These are phyloP conservation scores for Chrysogorgia sp. DNA, from an alignment of 92 coral and sea anemone genomes.

Conservation along the genomic window DNA sequence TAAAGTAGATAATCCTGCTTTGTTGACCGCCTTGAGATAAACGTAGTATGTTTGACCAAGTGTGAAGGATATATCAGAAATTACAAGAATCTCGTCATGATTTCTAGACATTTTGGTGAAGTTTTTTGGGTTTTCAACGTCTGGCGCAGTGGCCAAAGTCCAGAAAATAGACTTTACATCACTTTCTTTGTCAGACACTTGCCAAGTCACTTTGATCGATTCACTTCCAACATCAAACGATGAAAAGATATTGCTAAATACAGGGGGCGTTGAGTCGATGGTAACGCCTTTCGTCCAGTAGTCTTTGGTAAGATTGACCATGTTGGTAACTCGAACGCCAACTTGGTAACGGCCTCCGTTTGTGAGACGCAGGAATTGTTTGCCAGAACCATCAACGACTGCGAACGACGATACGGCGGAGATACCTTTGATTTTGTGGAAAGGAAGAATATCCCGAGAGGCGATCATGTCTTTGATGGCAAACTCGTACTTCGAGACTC, in stretches of 20 bases:
- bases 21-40: slow-evolving; percentile 64
- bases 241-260: slow-evolving; percentile 61
- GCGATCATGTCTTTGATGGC: slow-evolving; percentile 67
- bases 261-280: slow-evolving; percentile 86
- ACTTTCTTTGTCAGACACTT: slow-evolving; percentile 70
- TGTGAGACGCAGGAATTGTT: slow-evolving; percentile 40
- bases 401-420: slow-evolving; percentile 63
- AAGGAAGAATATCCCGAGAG: slow-evolving; percentile 65
- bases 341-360: slow-evolving; percentile 71
- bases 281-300: slow-evolving; percentile 87
- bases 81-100: slow-evolving; percentile 19
- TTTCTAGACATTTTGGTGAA: slow-evolving; percentile 48
- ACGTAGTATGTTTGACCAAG: slow-evolving; percentile 80
- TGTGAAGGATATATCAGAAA: slow-evolving; percentile 56
- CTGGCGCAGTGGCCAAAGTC: slow-evolving; percentile 78
- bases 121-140: slow-evolving; percentile 55
- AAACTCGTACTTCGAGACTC: slow-evolving; percentile 66
- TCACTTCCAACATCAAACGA: slow-evolving; percentile 62
- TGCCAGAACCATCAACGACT: slow-evolving; percentile 71
- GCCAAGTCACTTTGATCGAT: slow-evolving; percentile 65
- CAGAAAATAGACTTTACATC: slow-evolving; percentile 67
- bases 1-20: slow-evolving; percentile 65
- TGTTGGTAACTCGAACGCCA: slow-evolving; percentile 73
- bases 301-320: slow-evolving; percentile 62
- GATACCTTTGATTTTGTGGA: slow-evolving; percentile 60